phyloP scores from a whole-genome alignment of 2,797 vertebrate species.

The Lacerta viridis region DNA sequence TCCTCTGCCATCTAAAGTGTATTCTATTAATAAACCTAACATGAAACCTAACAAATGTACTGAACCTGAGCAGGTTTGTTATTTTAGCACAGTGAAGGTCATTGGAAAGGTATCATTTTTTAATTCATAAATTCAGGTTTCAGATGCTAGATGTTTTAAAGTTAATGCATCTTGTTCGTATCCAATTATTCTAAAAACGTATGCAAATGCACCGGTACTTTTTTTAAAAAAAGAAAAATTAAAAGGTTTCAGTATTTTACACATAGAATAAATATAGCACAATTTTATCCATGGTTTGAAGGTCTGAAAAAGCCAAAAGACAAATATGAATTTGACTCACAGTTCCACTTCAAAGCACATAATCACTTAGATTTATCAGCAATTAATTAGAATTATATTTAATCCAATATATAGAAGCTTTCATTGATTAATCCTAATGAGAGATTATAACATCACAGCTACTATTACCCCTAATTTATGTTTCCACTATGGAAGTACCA shows the following conservation, averaged over 20 bases:
- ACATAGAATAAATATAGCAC: not conserved
- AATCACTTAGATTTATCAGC: not conserved
- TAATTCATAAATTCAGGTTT: constrained; percentile 6
- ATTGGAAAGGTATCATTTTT: not conserved
- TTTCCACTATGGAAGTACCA: not conserved
- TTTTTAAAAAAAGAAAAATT: not conserved
- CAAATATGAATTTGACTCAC: not conserved
- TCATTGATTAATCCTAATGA: not conserved
- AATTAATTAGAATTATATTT: not conserved
- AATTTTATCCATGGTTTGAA: not conserved
- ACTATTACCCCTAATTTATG: not conserved
- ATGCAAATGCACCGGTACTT: not conserved
- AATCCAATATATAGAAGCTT: not conserved
- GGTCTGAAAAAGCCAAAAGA: not conserved
- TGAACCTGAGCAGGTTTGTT: not conserved
- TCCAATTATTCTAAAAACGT: not conserved
- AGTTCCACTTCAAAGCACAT: not conserved
- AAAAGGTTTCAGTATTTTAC: not conserved
- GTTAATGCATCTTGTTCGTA: not conserved
- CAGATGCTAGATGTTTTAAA: not conserved
- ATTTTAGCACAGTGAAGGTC: not conserved
- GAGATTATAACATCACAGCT: not conserved
- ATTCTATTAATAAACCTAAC: not conserved
- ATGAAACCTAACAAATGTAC: not conserved
- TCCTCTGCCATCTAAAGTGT: not conserved